Percentiles rank a stretch among this genome's conserved stretches.
phyloP scores from a whole-genome alignment of 2,888 invertebrate species.

The Lamellibrachia satsuma region DNA sequence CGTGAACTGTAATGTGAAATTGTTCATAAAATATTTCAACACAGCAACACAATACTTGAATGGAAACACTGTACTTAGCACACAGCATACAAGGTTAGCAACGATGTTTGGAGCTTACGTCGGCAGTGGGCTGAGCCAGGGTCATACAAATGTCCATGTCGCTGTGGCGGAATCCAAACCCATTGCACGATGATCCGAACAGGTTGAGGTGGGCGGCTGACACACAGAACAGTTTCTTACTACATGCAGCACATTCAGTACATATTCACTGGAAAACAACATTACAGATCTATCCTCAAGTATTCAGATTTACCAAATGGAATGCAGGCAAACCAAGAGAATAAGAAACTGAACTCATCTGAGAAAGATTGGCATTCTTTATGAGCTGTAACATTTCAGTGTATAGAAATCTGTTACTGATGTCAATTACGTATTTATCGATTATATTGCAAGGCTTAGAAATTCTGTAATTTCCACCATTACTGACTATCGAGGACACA shows the following conservation, averaged over 20 bases:
- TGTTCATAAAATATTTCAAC: not conserved
- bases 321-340: not conserved
- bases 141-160: conserved; percentile 73
- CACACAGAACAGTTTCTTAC: conserved; percentile 36
- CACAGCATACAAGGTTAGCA: not conserved
- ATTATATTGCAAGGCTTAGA: not conserved
- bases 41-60: not conserved
- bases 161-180: conserved; percentile 70
- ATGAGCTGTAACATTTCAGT: not conserved
- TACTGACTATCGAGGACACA: not conserved
- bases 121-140: conserved; percentile 51
- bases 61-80: not conserved
- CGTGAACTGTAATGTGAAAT: not conserved
- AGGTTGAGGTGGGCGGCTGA: conserved; percentile 67
- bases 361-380: not conserved
- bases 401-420: not conserved
- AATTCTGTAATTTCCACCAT: not conserved
- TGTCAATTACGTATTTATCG: not conserved
- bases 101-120: conserved; percentile 26
- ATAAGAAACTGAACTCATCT: not conserved
- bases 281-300: not conserved
- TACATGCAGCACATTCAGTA: conserved; percentile 5
- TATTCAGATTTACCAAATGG: not conserved
- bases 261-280: not conserved
- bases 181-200: conserved; percentile 73